A percentile compares a stretch with the other conserved stretches of the same genome.
Evolutionary conservation across 2,888 invertebrate species (phyloP).

Genomic region (Autographa gamma): DNA sequence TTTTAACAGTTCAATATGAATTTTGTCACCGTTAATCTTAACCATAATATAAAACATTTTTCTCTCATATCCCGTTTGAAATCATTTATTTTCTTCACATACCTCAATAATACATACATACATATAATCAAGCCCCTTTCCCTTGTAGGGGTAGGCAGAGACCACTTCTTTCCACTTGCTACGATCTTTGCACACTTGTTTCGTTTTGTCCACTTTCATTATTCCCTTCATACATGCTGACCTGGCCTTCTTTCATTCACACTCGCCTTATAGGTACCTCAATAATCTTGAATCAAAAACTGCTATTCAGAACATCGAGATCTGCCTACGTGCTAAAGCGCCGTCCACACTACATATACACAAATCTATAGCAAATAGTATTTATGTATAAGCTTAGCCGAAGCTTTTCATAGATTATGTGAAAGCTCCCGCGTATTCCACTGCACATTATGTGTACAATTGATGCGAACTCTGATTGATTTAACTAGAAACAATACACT

Average conservation of each 20-base stretch:
- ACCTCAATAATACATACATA: too few species aligned
- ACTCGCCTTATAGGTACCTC: too few species aligned
- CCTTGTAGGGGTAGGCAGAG: too few species aligned
- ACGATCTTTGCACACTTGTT: too few species aligned
- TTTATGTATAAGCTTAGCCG: conserved; percentile 13
- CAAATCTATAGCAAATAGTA: not conserved
- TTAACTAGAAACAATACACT: conserved; percentile 32
- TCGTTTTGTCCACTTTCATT: too few species aligned
- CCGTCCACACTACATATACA: not conserved
- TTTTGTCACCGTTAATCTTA: not conserved
- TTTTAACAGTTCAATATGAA: not conserved
- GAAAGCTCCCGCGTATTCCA: conserved; percentile 14
- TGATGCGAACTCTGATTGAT: conserved; percentile 43
- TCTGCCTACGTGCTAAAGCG: conserved; percentile 37
- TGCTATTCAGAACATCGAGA: conserved; percentile 15
- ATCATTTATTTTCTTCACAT: too few species aligned
- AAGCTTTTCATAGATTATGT: conserved; percentile 17
- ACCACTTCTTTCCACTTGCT: too few species aligned
- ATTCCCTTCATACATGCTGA: too few species aligned
- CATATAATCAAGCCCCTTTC: too few species aligned
- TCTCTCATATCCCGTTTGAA: too few species aligned
- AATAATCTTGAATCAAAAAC: not conserved
- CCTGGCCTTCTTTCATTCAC: too few species aligned
- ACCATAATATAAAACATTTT: too few species aligned
- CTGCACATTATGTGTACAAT: conserved; percentile 21